Evolutionary conservation across 2,888 invertebrate genomes (phyloP).

Genomic region (Drosophila pseudotalamancana): DNA sequence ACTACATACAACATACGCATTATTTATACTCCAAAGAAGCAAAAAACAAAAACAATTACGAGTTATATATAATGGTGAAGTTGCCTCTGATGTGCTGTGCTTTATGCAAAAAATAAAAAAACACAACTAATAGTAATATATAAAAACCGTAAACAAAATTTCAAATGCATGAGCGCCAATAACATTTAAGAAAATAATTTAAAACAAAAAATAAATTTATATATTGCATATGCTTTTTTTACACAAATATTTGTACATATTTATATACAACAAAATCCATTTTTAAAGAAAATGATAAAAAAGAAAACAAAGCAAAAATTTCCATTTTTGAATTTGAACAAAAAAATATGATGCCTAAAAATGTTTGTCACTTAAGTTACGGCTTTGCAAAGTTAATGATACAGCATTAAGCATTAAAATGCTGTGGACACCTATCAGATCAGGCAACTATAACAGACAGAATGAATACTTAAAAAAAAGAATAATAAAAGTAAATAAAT

Average conservation of each 20-base stretch:
- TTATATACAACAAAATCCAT: constrained; percentile 50
- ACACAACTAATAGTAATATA: constrained; percentile 52
- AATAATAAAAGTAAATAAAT: constrained; percentile 46
- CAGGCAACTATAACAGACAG: constrained; percentile 34
- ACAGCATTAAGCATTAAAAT: constrained; percentile 16
- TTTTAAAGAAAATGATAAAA: constrained; percentile 32
- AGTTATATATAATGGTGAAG: constrained; percentile 68
- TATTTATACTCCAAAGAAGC: constrained; percentile 80
- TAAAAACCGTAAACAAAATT: constrained; percentile 30
- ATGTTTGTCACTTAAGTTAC: constrained; percentile 52
- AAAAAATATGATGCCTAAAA: constrained; percentile 33
- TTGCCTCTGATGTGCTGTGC: constrained; percentile 71
- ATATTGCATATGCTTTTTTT: constrained; percentile 62
- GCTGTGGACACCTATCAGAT: constrained; percentile 9
- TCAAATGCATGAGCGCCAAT: constrained; percentile 55
- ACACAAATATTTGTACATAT: constrained; percentile 72
- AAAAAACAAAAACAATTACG: constrained; percentile 56
- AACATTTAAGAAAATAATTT: constrained; percentile 21
- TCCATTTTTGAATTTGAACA: constrained; percentile 40
- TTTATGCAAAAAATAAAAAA: constrained; percentile 47
- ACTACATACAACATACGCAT: constrained; percentile 58
- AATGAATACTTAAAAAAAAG: constrained; percentile 40
- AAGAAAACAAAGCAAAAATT: constrained; percentile 22
- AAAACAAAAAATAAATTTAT: constrained; percentile 44
- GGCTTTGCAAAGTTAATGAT: constrained; percentile 38